Conservation (phyloP, 2,113 vertebrate genomes). For the Apus apus region DNA sequence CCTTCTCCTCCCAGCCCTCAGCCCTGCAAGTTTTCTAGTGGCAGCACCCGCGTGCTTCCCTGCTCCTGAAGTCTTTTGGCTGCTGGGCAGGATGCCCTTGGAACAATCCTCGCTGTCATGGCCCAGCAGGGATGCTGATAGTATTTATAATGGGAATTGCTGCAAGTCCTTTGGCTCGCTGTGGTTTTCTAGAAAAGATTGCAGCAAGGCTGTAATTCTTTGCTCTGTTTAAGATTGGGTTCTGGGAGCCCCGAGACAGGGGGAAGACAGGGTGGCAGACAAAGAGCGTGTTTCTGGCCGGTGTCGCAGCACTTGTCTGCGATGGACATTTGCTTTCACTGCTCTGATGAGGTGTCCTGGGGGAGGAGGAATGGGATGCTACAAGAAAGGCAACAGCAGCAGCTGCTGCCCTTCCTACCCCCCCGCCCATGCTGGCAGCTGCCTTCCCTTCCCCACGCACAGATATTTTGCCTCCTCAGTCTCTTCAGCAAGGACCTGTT, state of each 20-base stretch:
- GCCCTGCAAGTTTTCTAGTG: background rate
- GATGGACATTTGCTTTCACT: background rate
- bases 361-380: background rate
- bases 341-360: background rate
- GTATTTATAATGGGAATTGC: conserved; percentile 35
- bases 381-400: background rate
- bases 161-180: background rate
- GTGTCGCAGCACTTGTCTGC: background rate
- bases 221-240: background rate
- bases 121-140: background rate
- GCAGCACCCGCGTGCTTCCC: background rate
- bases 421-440: background rate
- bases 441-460: background rate
- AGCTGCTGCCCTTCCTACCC: conserved; percentile 37
- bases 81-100: background rate
- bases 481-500: background rate
- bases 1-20: background rate
- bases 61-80: background rate
- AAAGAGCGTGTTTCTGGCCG: background rate
- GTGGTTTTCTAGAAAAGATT: background rate
- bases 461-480: background rate
- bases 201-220: background rate
- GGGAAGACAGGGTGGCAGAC: conserved; percentile 3
- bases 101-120: background rate
- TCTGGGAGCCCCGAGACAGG: background rate